Evolutionary conservation across 1,140 invertebrate genomes (phyloP).

Genomic region (Leptestheria dahalacensis): DNA sequence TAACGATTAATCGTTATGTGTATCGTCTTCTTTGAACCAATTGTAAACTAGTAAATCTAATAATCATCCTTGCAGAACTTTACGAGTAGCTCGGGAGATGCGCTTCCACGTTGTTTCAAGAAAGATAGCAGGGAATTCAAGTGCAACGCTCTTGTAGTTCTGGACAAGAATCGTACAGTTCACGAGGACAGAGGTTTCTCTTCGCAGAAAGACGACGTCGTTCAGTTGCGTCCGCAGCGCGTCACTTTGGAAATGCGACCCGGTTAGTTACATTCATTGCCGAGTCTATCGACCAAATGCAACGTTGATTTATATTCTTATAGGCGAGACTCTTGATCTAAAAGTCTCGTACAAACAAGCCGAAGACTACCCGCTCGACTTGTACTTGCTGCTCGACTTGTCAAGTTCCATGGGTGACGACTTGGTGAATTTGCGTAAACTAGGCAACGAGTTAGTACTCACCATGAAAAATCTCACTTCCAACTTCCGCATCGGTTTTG

Average conservation of each 20-base stretch:
- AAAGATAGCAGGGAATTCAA: background rate
- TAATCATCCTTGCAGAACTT: background rate
- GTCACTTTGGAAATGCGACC: background rate
- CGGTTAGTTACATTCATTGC: background rate
- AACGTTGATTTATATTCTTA: background rate
- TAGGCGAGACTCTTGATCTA: slow-evolving; percentile 4
- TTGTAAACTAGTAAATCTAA: background rate
- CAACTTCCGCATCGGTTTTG: slow-evolving; percentile 16
- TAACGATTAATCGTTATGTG: background rate
- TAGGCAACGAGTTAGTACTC: slow-evolving; percentile 5
- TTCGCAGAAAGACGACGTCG: background rate
- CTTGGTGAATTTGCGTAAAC: slow-evolving; percentile 31
- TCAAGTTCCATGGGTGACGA: slow-evolving; percentile 48
- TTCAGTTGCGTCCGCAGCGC: background rate
- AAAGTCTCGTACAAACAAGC: slow-evolving; percentile 34
- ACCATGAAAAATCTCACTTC: slow-evolving; percentile 16
- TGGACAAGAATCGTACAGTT: background rate
- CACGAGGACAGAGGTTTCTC: background rate
- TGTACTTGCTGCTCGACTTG: slow-evolving; percentile 49
- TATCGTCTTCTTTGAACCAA: background rate
- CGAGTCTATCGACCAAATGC: background rate
- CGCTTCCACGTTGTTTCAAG: background rate
- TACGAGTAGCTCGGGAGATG: background rate
- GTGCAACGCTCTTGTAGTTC: background rate
- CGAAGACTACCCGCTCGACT: slow-evolving; percentile 44